Percentiles rank a stretch among this genome's conserved stretches.
Evolutionary conservation across 1,140 invertebrate species (phyloP).

Genomic region (Asobara japonica): DNA sequence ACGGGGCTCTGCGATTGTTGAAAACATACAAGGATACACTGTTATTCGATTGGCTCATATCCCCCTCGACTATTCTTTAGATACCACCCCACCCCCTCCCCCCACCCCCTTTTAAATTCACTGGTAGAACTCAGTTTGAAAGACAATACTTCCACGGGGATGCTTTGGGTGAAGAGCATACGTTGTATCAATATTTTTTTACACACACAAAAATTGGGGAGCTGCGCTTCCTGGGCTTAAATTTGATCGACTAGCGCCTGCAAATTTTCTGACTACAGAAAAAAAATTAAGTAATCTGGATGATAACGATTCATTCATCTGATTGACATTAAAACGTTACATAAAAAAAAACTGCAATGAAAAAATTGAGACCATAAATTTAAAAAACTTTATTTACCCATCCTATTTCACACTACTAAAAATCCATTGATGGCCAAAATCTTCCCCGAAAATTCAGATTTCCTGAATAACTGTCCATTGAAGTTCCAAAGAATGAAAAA

Average conservation of each 20-base stretch:
- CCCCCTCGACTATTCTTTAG: slow-evolving; percentile 37
- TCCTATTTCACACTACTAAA: no score
- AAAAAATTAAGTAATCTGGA: no score
- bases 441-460: background rate
- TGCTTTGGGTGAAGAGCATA: background rate
- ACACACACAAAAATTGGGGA: background rate
- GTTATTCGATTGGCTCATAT: slow-evolving; percentile 60
- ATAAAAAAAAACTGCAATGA: no score
- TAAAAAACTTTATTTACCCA: no score
- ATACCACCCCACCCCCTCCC: slow-evolving; percentile 21
- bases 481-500: background rate
- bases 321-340: no score
- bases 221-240: no score
- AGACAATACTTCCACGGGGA: slow-evolving; percentile 20
- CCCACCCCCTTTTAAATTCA: slow-evolving; percentile 24
- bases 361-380: no score
- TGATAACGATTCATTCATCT: no score
- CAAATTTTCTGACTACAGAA: no score
- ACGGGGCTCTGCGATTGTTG: slow-evolving; percentile 42
- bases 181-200: background rate
- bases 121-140: background rate
- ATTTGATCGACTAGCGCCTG: background rate
- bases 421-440: no score
- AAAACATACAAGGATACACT: slow-evolving; percentile 61
- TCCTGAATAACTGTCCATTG: background rate